A percentile compares a stretch with the other conserved stretches of the same genome.
phyloP scores from a whole-genome alignment of 2,797 vertebrate species.

The Takifugu ocellatus region DNA sequence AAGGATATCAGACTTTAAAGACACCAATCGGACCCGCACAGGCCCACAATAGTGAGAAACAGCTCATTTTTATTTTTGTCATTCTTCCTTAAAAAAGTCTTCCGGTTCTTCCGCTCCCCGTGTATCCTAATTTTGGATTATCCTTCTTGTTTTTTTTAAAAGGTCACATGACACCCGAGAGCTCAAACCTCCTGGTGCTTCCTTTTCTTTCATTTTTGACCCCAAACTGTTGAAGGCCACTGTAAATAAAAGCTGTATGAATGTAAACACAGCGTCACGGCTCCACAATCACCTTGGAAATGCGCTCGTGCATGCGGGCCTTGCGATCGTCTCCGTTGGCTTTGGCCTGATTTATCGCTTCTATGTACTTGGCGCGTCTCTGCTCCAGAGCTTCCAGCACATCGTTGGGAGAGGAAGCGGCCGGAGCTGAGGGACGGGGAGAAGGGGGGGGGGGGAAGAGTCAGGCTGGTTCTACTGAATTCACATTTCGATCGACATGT shows the following conservation, averaged over 20 bases:
- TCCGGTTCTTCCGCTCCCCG: no score
- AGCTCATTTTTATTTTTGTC: no score
- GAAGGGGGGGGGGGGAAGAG: neutral
- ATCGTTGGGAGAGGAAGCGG: constrained; percentile 73
- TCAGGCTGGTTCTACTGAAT: neutral
- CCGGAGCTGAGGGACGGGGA: constrained; percentile 8
- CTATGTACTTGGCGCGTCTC: constrained; percentile 84
- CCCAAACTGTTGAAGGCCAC: no score
- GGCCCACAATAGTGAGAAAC: no score
- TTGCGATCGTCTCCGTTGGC: constrained; percentile 87
- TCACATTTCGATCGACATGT: neutral
- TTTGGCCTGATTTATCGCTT: constrained; percentile 86
- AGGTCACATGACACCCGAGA: no score
- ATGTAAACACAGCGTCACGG: neutral
- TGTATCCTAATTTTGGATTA: no score
- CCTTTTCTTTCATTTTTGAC: no score
- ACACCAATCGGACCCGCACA: neutral
- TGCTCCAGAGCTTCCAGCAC: constrained; percentile 88
- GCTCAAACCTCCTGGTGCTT: no score
- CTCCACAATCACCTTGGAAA: constrained; percentile 82
- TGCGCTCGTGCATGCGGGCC: constrained; percentile 93
- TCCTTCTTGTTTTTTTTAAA: no score
- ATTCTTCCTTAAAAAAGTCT: no score
- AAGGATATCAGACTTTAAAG: neutral
- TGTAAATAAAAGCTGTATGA: neutral